A percentile compares a stretch with the other conserved stretches of the same genome.
Evolutionary conservation across 1,140 invertebrate genomes (phyloP).

Genomic region (Drosophila willistoni): DNA sequence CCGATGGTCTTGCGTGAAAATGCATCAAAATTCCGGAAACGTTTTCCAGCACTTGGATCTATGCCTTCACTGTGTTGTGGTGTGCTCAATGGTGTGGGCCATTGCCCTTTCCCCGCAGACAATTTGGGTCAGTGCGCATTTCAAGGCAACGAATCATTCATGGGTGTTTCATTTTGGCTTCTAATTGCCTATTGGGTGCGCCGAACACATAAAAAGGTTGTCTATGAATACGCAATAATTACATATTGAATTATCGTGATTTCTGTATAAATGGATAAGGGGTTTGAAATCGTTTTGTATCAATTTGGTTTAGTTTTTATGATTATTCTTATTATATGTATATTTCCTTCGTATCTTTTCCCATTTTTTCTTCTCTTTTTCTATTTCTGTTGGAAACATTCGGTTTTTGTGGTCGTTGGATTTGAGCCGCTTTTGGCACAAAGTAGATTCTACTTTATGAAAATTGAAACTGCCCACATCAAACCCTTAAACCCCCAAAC

Average conservation of each 20-base stretch:
- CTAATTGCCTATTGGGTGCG: constrained; percentile 67
- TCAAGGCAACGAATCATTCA: constrained; percentile 40
- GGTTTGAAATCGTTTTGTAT: no score
- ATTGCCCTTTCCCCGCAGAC: constrained; percentile 23
- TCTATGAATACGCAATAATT: background rate
- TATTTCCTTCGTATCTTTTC: constrained; percentile 2
- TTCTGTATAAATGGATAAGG: no score
- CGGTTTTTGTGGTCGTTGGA: constrained; percentile 34
- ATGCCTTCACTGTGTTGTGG: constrained; percentile 29
- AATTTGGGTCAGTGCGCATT: constrained; percentile 68
- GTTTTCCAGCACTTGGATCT: constrained; percentile 58
- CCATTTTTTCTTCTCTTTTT: background rate
- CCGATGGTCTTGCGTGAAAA: constrained; percentile 36
- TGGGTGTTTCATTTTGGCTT: constrained; percentile 65
- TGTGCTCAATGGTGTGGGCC: background rate
- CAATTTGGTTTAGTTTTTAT: no score
- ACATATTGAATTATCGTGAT: no score
- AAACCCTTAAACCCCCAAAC: constrained; percentile 3
- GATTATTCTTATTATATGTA: no score
- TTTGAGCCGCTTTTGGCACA: constrained; percentile 54
- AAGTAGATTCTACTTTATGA: constrained; percentile 64
- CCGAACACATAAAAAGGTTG: background rate
- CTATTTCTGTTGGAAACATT: constrained; percentile 7
- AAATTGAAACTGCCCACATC: constrained; percentile 61
- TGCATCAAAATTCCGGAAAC: constrained; percentile 75